These are phyloP conservation scores for Morelia viridis DNA, from an alignment of 2,797 vertebrate genomes.

Conservation along the genomic window DNA sequence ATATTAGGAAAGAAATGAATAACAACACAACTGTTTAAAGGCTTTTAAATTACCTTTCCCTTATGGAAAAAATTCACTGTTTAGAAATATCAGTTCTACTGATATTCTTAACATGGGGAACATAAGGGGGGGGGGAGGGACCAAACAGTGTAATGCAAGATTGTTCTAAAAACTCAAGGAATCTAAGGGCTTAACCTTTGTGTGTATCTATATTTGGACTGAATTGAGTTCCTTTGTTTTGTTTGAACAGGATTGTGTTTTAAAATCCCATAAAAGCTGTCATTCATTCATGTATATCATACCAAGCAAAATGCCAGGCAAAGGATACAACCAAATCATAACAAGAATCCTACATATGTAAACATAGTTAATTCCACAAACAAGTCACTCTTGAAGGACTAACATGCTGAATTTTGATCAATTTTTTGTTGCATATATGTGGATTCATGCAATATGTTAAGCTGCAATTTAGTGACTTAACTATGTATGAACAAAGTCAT, in stretches of 20 bases:
- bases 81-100: conserved; percentile 39
- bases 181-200: conserved; percentile 3
- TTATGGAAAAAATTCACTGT: conserved; percentile 56
- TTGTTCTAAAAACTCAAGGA: background rate
- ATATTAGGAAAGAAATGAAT: conserved; percentile 62
- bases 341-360: background rate
- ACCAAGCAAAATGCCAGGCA: background rate
- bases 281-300: background rate
- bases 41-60: conserved; percentile 52
- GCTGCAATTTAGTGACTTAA: background rate
- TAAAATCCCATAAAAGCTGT: background rate
- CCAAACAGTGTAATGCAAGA: background rate
- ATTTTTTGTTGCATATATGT: background rate
- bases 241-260: background rate
- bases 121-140: conserved; percentile 29
- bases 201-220: background rate
- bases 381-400: background rate
- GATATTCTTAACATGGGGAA: conserved; percentile 39
- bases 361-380: background rate
- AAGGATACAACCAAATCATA: background rate
- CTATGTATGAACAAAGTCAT: background rate
- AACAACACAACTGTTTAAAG: conserved; percentile 58
- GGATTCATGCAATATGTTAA: background rate
- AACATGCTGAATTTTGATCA: background rate
- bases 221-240: background rate